Evolutionary conservation across 2,113 vertebrate species (phyloP).

Genomic region (Dermatemys mawii): DNA sequence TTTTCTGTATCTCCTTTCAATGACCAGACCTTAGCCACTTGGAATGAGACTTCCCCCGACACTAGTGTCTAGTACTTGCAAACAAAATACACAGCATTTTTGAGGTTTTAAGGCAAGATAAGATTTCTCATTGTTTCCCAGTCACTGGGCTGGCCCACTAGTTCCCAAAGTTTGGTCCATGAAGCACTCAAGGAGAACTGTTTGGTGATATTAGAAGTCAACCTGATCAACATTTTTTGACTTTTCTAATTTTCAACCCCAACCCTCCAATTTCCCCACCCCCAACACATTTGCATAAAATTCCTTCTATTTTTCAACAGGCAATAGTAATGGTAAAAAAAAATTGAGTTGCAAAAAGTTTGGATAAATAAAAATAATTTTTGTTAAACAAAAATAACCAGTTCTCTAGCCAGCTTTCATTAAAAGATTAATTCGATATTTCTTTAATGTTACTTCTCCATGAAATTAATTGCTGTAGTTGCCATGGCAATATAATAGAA

Average conservation of each 20-base stretch:
- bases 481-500: not conserved
- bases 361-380: not conserved
- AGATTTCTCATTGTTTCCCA: not conserved
- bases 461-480: not conserved
- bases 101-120: not conserved
- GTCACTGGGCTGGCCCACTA: not conserved
- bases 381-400: not conserved
- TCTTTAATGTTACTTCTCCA: not conserved
- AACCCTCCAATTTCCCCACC: not conserved
- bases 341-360: not conserved
- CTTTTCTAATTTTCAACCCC: not conserved
- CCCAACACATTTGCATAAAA: not conserved
- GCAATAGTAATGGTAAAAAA: not conserved
- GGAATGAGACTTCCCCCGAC: not conserved
- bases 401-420: not conserved
- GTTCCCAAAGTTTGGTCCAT: not conserved
- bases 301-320: not conserved
- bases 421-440: accelerated
- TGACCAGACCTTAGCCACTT: not conserved
- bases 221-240: not conserved
- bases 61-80: not conserved
- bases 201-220: not conserved
- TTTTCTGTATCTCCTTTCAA: not conserved
- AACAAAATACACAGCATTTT: not conserved
- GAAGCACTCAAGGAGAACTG: not conserved